Conservation (phyloP, 2,113 vertebrate genomes). For the Oostethus manadensis region DNA sequence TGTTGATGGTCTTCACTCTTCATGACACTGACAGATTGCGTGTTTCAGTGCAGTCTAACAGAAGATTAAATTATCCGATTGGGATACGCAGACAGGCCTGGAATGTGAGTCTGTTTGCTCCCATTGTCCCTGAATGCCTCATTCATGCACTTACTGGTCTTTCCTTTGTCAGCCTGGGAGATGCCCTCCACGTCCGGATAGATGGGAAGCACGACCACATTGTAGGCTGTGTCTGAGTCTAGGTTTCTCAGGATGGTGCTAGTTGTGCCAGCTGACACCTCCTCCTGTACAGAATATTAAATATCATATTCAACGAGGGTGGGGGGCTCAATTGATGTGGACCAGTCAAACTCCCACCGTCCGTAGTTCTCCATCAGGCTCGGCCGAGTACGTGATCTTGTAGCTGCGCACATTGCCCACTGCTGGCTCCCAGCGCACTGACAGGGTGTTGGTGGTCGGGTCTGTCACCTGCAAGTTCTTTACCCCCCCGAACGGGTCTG, state of each 20-base stretch:
- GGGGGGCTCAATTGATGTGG: background rate
- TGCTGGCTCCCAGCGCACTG: constrained; percentile 83
- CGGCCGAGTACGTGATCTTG: constrained; percentile 79
- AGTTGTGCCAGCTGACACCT: constrained; percentile 86
- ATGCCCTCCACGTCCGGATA: constrained; percentile 86
- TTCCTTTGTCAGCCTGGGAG: constrained; percentile 78
- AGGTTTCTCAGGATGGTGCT: constrained; percentile 63
- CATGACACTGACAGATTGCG: background rate
- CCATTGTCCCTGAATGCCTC: background rate
- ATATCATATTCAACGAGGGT: constrained; percentile 2
- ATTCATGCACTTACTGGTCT: constrained; percentile 79
- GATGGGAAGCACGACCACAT: constrained; percentile 67
- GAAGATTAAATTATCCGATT: constrained; percentile 7
- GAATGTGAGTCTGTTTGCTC: background rate
- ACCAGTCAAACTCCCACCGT: constrained; percentile 63
- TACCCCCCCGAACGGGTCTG: constrained; percentile 85
- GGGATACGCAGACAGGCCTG: background rate
- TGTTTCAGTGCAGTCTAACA: background rate
- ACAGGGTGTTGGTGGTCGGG: constrained; percentile 80
- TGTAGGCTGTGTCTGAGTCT: constrained; percentile 62
- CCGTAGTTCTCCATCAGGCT: constrained; percentile 70
- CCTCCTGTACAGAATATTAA: constrained; percentile 70
- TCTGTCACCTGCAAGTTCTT: constrained; percentile 83
- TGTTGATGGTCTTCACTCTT: background rate
- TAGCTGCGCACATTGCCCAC: constrained; percentile 85